Evolutionary conservation across 2,113 vertebrate genomes (phyloP).

Genomic region (Caloenas nicobarica): DNA sequence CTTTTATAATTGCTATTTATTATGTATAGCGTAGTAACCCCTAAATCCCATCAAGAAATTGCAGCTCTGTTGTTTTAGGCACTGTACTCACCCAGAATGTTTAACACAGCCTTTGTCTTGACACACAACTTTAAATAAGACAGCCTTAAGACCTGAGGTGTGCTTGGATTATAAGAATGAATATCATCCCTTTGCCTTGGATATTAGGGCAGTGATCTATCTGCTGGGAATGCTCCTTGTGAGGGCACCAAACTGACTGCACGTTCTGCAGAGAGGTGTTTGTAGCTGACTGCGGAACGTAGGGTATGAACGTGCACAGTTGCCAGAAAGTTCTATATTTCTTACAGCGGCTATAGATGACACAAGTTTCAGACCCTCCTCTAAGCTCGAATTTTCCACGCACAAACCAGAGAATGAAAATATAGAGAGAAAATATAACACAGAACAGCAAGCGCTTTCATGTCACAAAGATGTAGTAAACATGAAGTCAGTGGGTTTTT

Average conservation of each 20-base stretch:
- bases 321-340: accelerated
- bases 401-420: not conserved
- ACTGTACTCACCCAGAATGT: not conserved
- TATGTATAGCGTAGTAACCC: not conserved
- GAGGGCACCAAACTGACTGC: not conserved
- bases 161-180: not conserved
- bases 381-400: accelerated
- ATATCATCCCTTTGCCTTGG: not conserved
- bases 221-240: not conserved
- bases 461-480: not conserved
- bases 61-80: not conserved
- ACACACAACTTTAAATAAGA: not conserved
- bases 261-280: not conserved
- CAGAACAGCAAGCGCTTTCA: not conserved
- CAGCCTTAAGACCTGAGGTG: not conserved
- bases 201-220: not conserved
- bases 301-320: too few relatives aligned
- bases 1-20: not conserved
- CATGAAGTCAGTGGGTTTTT: not conserved
- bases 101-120: not conserved
- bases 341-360: not conserved
- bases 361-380: not conserved
- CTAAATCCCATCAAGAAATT: not conserved
- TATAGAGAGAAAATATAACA: not conserved
- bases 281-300: not conserved